Evolutionary conservation across 2,113 vertebrate species (phyloP), one percentile per base, ranked within the genome.

Genomic region (rabbit (Oryctolagus cuniculus)): DNA sequence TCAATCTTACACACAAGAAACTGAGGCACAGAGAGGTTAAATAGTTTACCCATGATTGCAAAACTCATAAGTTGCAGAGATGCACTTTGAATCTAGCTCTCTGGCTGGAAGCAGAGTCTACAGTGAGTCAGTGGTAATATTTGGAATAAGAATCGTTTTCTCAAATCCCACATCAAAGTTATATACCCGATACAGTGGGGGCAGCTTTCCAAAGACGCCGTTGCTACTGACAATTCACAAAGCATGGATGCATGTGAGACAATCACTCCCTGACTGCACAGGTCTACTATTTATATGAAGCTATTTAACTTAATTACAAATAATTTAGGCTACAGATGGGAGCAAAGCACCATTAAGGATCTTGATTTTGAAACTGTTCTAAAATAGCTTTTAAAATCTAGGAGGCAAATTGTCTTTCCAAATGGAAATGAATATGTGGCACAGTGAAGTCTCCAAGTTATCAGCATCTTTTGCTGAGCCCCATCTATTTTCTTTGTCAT

Each of bases 331-430:
- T 97, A 96, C 5, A 96, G 96, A 98, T 90, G 63, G 96, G 94
- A 97, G 97, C 93, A 97, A 98, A 95, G 97, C 98, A 3, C 13
- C 92, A 93, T 91, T 92, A 93, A 97, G 95, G 95, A 97, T 96
- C 95, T 96, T 91, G 75, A 97, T 97, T 97, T 95, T 98, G 94
- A 96, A 97, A 92, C 94, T 0, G 89, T 95, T 98, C 94, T 97
- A 96, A 97, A 97, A 98, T 93, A 97, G 96, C 97, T 96, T 96
- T 97, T 96, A 97, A 97, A 97, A 98, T 95, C 96, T 96, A 87
- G 91, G 93, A 97, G 91, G 97, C 91, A 97, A 97, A 97, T 88
- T 96, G 90, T 93, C 97, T 93, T 97, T 97, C 97, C 96, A 96
- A 96, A 92, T 96, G 88, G 63, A 97, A 96, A 97, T 97, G 89